These are phyloP conservation scores for Phaethornis superciliosus DNA, from an alignment of 2,113 vertebrate species.

Conservation along the genomic window DNA sequence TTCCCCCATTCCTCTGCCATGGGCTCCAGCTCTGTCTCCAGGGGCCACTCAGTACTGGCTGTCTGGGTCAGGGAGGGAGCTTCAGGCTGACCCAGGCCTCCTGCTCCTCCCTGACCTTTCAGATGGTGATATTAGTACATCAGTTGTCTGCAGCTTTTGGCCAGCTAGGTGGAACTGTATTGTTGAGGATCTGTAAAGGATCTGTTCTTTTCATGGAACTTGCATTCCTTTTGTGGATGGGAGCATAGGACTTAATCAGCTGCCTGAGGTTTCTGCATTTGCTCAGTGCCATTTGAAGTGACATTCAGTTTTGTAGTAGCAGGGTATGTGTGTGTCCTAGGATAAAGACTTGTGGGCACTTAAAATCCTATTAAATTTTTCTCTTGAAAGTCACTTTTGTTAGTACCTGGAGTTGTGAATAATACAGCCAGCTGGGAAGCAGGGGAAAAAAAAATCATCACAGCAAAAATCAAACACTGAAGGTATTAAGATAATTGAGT, in stretches of 20 bases:
- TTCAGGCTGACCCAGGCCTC: not conserved
- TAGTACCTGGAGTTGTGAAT: not conserved
- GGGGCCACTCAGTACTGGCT: too few relatives aligned
- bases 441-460: not conserved
- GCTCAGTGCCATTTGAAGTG: not conserved
- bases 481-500: not conserved
- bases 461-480: not conserved
- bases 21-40: not conserved
- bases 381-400: not conserved
- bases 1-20: rapidly evolving
- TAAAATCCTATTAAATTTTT: not conserved
- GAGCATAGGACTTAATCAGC: not conserved
- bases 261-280: not conserved
- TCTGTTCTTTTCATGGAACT: not conserved
- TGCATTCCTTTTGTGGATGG: not conserved
- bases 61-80: not conserved
- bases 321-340: not conserved
- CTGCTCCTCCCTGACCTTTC: not conserved
- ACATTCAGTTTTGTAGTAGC: not conserved
- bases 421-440: not conserved
- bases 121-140: rapidly evolving
- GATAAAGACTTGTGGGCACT: not conserved
- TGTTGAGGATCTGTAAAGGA: not conserved
- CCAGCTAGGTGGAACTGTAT: not conserved
- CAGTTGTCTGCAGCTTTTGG: not conserved